A percentile compares a stretch with the other conserved stretches of the same genome.
Evolutionary conservation across 2,797 vertebrate species (phyloP).

Genomic region (Anolis apletophallus): DNA sequence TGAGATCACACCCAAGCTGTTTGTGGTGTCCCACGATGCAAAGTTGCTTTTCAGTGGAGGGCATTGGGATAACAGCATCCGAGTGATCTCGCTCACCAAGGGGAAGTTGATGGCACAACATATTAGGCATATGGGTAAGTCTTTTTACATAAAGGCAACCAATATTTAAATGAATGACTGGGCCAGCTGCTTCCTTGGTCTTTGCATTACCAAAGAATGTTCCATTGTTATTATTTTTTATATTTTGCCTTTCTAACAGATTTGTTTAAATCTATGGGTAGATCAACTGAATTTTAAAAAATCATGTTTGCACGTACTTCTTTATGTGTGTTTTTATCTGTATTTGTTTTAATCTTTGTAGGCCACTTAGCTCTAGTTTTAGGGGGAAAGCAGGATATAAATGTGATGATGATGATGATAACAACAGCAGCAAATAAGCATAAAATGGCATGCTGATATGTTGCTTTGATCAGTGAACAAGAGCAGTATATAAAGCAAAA

Average conservation of each 20-base stretch:
- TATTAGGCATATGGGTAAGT: slow-evolving; percentile 94
- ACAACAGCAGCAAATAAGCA: not conserved
- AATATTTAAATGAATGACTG: not conserved
- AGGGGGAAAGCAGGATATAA: not conserved
- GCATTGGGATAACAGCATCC: slow-evolving; percentile 96
- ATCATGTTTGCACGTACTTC: too few relatives aligned
- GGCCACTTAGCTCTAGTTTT: too few relatives aligned
- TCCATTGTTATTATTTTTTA: too few relatives aligned
- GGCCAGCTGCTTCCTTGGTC: too few relatives aligned
- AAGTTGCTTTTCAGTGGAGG: slow-evolving; percentile 96
- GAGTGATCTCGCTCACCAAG: slow-evolving; percentile 92
- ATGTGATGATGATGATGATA: not conserved
- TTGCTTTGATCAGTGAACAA: not conserved
- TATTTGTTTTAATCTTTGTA: too few relatives aligned
- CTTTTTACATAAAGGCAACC: not conserved
- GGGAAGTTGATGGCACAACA: slow-evolving; percentile 90
- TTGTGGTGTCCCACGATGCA: slow-evolving; percentile 93
- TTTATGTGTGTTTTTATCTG: too few relatives aligned
- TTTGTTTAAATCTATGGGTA: too few relatives aligned
- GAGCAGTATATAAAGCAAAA: not conserved
- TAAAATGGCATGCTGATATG: not conserved
- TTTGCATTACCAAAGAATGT: too few relatives aligned
- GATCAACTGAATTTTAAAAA: too few relatives aligned
- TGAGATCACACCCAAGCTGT: slow-evolving; percentile 86
- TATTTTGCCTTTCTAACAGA: too few relatives aligned